phyloP scores from a whole-genome alignment of 2,113 vertebrate genomes.

The Pongo pygmaeus region DNA sequence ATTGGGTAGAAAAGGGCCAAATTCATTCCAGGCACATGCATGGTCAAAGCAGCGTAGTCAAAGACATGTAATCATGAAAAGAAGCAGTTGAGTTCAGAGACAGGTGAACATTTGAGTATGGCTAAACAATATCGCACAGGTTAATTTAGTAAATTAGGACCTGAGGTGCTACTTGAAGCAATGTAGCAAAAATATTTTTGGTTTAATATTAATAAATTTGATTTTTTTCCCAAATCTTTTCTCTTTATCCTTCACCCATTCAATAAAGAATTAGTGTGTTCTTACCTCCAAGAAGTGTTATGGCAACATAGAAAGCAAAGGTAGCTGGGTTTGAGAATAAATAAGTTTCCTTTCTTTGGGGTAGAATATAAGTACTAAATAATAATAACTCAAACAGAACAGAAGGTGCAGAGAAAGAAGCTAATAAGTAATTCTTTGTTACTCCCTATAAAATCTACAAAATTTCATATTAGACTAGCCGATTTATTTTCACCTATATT shows the following conservation, averaged over 20 bases:
- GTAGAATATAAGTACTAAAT: neutral
- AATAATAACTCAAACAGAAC: conserved; percentile 20
- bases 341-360: neutral
- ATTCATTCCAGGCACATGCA: neutral
- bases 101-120: neutral
- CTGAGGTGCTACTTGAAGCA: neutral
- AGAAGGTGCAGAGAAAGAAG: neutral
- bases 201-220: neutral
- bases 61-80: neutral
- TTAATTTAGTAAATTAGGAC: neutral
- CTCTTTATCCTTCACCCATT: neutral
- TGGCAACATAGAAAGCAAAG: neutral
- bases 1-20: neutral
- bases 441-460: neutral
- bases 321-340: neutral
- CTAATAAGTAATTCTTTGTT: neutral
- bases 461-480: neutral
- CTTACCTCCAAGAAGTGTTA: neutral
- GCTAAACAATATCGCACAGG: neutral
- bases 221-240: neutral
- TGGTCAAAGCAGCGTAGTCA: neutral
- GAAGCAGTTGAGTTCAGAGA: neutral
- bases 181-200: neutral
- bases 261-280: neutral
- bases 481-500: neutral